Percentiles rank a stretch among this genome's conserved stretches.
Conservation (phyloP, 1,140 invertebrate genomes). For the Drosophila asahinai region DNA sequence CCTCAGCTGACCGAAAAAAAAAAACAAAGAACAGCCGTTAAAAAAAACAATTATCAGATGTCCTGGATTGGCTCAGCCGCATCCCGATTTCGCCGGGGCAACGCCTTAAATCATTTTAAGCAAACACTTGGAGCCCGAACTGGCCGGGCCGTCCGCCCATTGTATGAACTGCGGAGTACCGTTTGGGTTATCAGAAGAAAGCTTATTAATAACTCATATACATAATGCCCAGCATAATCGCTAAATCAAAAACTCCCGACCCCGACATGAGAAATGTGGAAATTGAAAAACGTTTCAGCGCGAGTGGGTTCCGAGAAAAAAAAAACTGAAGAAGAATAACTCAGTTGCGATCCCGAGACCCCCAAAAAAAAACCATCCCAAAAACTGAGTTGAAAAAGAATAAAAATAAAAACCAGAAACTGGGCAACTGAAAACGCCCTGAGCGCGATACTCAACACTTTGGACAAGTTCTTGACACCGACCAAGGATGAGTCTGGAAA, state of each 20-base stretch:
- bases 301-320: constrained; percentile 59
- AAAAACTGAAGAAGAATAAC: constrained; percentile 27
- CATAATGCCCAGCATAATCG: constrained; percentile 60
- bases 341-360: constrained; percentile 30
- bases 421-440: constrained; percentile 69
- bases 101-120: constrained; percentile 73
- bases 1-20: background rate
- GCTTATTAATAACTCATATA: constrained; percentile 77
- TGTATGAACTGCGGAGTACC: constrained; percentile 49
- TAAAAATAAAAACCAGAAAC: constrained; percentile 9
- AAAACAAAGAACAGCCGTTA: constrained; percentile 17
- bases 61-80: constrained; percentile 56
- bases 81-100: constrained; percentile 40
- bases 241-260: constrained; percentile 70
- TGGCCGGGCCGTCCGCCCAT: constrained; percentile 53
- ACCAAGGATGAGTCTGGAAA: constrained; percentile 33
- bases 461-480: constrained; percentile 79
- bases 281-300: constrained; percentile 74
- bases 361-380: background rate
- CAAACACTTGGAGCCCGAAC: constrained; percentile 61
- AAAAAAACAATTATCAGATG: constrained; percentile 59
- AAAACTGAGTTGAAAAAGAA: constrained; percentile 8
- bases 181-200: constrained; percentile 70
- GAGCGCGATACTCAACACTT: constrained; percentile 82
- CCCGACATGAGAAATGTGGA: constrained; percentile 77